Evolutionary conservation across 2,797 vertebrate genomes (phyloP), one percentile per base, ranked within the genome.

Genomic region (Lophius americanus): DNA sequence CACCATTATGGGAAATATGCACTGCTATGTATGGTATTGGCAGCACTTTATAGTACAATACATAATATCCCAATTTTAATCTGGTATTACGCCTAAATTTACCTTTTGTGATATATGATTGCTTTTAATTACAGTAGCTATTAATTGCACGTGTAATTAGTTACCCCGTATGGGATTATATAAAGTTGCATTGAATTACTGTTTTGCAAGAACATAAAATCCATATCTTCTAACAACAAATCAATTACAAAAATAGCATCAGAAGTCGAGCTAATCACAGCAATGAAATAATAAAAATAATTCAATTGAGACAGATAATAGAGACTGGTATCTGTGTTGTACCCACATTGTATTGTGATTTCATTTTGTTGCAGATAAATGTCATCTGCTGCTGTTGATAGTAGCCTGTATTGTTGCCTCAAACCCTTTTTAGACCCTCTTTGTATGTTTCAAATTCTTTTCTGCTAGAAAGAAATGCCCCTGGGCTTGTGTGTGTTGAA

Each of bases 391-490:
- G 54, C 33, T 78, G 48, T 64, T 84, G 52, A 79, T 73, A 55
- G 49, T 63, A 57, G 47, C 36, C 32, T n/a, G 68, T 56, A 71
- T 78, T 64, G 64, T 56, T 60, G 72, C 75, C 58, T 76, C 12
- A 63, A 82, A 74, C 71, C 55, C 42, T 76, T 67, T 70, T 62
- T 70, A 55, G 49, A 70, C 67, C 57, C 65, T 47, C 54, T 79
- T 76, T 76, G 73, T 75, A 77, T 75, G 80, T 85, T 80, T 77
- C 79, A 75, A 72, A 75, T 83, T 84, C 70, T 68, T 84, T 75
- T 84, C 71, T 78, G 72, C 59, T 51, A 78, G 23, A 23, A 57
- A 67, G 39, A 83, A 86, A 83, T 78, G 71, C 72, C 85, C 79
- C 75, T 75, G 64, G 35, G 69, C 57, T 55, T 76, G 56, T 71